These are phyloP conservation scores for Urocynchramus pylzowi DNA, from an alignment of 2,113 vertebrate genomes.

Conservation along the genomic window DNA sequence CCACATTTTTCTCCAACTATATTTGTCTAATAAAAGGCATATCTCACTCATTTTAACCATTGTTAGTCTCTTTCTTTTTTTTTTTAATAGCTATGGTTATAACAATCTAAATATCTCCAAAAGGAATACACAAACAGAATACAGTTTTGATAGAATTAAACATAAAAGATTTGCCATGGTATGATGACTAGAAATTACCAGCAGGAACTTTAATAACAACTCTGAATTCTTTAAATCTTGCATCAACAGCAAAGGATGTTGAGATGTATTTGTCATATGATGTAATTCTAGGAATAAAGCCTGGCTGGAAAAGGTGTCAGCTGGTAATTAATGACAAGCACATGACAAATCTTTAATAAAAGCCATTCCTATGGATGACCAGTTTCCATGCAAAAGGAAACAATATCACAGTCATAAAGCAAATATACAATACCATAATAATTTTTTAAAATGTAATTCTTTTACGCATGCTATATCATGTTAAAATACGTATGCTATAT, in stretches of 20 bases:
- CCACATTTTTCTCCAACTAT: fast-evolving
- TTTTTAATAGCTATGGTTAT: neutral
- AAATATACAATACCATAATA: neutral
- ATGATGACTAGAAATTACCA: neutral
- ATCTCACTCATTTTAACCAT: neutral
- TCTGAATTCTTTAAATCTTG: slow-evolving; percentile 22
- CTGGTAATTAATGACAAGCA: neutral
- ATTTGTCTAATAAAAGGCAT: neutral
- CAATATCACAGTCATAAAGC: neutral
- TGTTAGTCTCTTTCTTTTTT: neutral
- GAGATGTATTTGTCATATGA: neutral
- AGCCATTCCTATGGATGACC: neutral
- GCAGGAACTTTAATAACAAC: slow-evolving; percentile 21
- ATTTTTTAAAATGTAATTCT: neutral
- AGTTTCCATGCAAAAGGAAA: neutral
- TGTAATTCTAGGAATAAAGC: slow-evolving; percentile 42
- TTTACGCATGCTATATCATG: neutral
- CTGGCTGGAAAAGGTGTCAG: slow-evolving; percentile 46
- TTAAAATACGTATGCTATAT: neutral
- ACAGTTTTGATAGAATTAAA: neutral
- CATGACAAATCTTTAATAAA: neutral
- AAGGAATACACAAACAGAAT: neutral
- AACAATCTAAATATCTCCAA: neutral
- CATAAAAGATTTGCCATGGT: neutral
- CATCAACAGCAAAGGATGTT: slow-evolving; percentile 27